Conservation (phyloP, 2,888 invertebrate species). For the Polyommatus icarus region DNA sequence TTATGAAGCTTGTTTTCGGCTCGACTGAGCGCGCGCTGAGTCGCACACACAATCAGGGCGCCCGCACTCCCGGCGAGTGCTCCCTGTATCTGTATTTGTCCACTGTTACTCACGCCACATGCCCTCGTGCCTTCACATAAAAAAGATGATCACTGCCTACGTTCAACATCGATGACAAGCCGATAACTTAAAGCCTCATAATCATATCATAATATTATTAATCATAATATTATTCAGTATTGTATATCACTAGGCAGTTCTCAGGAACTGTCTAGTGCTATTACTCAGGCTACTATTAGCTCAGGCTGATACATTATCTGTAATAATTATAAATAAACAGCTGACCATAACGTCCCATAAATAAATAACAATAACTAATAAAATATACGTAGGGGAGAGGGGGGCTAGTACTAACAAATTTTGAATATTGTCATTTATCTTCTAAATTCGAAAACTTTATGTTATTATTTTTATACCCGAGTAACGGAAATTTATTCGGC, state of each 20-base stretch:
- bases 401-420: too few relatives aligned
- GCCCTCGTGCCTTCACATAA: background rate
- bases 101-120: background rate
- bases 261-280: too few relatives aligned
- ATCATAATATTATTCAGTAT: too few relatives aligned
- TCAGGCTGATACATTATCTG: too few relatives aligned
- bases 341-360: background rate
- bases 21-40: slow-evolving; percentile 1
- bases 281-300: too few relatives aligned
- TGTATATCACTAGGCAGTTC: too few relatives aligned
- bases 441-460: too few relatives aligned
- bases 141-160: background rate
- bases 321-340: background rate
- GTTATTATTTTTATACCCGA: too few relatives aligned
- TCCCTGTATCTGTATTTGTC: background rate
- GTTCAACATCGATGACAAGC: background rate
- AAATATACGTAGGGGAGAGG: background rate
- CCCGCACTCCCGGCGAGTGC: background rate
- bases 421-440: too few relatives aligned
- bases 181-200: background rate
- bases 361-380: background rate
- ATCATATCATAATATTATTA: too few relatives aligned
- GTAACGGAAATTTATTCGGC: too few relatives aligned
- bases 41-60: background rate
- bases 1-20: slow-evolving; percentile 7